Base-by-base conservation (phyloP, 2,888 invertebrate species). In the Gastrophysa polygoni region DNA sequence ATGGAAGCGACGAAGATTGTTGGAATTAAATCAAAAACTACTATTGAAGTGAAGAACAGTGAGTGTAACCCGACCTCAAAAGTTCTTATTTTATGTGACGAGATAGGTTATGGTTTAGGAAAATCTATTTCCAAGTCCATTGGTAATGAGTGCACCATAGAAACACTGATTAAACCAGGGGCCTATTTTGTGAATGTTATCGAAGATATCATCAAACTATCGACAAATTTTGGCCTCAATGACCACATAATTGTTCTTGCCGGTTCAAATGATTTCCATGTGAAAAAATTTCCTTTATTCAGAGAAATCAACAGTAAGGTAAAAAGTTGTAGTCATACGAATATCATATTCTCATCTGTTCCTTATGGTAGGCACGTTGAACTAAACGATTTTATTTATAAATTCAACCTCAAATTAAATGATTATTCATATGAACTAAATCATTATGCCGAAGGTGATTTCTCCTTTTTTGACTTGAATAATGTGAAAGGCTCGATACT, bases 101-200 rank as follows among this genome's bases (percentile, higher is more conserved):
- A 28, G 29, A 20, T 29, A 29, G 49, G 49, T 49, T 49, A 49
- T 49, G 49, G 49, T 29, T 24, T 48, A 24, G 48, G 48, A 24
- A 48, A 48, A 48, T 32, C 32, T 8, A 5, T 32, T 2, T 5
- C 32, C 32, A 32, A 32, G 8, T 32, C 6, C 32, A 32, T 32
- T 32, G 32, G 32, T 32, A 28, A 29, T 14, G 16, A 50, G 17
- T 28, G n/a, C 24, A 29, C 29, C 17, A 29, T 50, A 28, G 14
- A 28, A 29, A 18, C 44, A 50, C 14, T 50, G 4, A 50, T 50
- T 28, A 50, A 24, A 14, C 50, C 50, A 50, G 16, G 29, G 29
- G 50, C 50, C 17, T 50, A 16, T 50, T 16, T 29, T 11, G 16
- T 28, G 28, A 50, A 50, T 17, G 50, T 50, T 29, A 50, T 50